These are phyloP conservation scores for Maccullochella peelii DNA, from an alignment of 2,113 vertebrate genomes.

Conservation along the genomic window DNA sequence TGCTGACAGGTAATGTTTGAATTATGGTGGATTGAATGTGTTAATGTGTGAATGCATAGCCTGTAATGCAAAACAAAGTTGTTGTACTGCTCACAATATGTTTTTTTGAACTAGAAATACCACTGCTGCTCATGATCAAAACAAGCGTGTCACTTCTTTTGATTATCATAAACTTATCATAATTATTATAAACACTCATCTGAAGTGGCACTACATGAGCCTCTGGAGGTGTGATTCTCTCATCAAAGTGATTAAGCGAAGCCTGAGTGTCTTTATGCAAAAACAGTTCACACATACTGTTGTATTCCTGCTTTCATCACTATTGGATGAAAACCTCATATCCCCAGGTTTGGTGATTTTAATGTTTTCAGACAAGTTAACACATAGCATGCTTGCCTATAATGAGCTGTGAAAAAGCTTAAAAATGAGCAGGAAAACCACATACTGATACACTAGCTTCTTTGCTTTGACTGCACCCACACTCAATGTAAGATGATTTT, in stretches of 20 bases:
- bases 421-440: not conserved
- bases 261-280: constrained; percentile 19
- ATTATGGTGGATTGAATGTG: not conserved
- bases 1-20: constrained; percentile 10
- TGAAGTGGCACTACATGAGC: constrained; percentile 7
- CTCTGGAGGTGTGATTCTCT: constrained; percentile 19
- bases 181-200: constrained; percentile 24
- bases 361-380: not conserved
- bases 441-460: not conserved
- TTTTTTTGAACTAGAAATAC: not conserved
- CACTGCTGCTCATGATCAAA: not conserved
- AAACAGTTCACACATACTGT: constrained; percentile 4
- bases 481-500: not conserved
- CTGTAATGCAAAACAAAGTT: not conserved
- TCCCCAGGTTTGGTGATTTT: not conserved
- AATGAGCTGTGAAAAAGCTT: constrained; percentile 8
- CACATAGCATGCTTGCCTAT: not conserved
- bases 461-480: not conserved
- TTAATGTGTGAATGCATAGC: constrained; percentile 6
- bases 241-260: constrained; percentile 3
- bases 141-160: not conserved
- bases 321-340: constrained; percentile 1
- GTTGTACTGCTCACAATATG: not conserved
- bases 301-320: not conserved
- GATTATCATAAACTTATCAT: constrained; percentile 25